Conservation (phyloP, 2,113 vertebrate species). For the Platysternon megacephalum region DNA sequence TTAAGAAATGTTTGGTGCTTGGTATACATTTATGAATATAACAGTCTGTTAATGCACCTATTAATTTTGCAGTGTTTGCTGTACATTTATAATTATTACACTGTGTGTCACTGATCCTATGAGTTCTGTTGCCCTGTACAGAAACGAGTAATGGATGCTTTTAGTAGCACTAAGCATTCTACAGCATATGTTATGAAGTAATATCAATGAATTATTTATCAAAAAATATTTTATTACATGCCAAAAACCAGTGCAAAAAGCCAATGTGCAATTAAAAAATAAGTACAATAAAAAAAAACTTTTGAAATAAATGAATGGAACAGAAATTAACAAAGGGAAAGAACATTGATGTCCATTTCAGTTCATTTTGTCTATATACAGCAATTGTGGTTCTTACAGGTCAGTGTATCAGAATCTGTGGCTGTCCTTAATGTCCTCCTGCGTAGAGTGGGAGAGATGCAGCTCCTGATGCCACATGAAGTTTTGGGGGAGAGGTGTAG, state of each 20-base stretch:
- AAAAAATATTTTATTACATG: not conserved
- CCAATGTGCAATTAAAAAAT: not conserved
- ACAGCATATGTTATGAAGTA: not conserved
- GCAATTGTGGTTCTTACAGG: not conserved
- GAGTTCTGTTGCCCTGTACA: not conserved
- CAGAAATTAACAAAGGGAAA: not conserved
- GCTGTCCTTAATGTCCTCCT: not conserved
- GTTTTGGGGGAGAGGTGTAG: not conserved
- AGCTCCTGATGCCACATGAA: not conserved
- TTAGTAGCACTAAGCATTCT: not conserved
- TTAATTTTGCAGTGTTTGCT: not conserved
- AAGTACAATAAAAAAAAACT: not conserved
- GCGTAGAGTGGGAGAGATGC: not conserved
- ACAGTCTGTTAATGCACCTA: not conserved
- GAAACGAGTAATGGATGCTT: not conserved
- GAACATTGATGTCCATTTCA: not conserved
- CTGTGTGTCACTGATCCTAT: not conserved
- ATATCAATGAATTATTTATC: not conserved
- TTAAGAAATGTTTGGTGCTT: not conserved
- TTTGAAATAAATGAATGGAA: not conserved
- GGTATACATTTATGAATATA: not conserved
- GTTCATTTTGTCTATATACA: not conserved
- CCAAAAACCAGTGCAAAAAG: not conserved
- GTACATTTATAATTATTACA: not conserved
- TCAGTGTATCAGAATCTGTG: not conserved